phyloP scores from a whole-genome alignment of 2,888 invertebrate species.

The Philonicus albiceps region DNA sequence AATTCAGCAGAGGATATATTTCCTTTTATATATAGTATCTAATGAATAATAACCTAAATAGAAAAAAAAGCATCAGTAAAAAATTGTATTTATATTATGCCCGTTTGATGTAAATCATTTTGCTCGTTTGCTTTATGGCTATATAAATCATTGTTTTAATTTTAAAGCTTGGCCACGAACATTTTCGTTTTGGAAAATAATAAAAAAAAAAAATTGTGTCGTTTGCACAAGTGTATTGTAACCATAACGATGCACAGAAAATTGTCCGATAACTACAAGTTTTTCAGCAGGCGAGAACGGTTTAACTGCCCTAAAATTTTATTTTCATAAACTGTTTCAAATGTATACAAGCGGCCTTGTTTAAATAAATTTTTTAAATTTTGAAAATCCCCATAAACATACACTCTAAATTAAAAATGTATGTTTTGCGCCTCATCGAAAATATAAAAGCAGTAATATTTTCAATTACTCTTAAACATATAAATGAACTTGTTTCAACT shows the following conservation, averaged over 20 bases:
- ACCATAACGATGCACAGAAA: no score
- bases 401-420: neutral
- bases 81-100: no score
- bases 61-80: no score
- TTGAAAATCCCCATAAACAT: neutral
- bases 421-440: neutral
- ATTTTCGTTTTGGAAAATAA: neutral
- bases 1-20: no score
- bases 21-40: no score
- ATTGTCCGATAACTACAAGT: neutral
- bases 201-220: neutral
- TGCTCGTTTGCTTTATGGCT: no score
- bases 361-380: neutral
- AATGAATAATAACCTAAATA: no score
- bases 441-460: neutral
- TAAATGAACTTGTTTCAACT: constrained; percentile 52
- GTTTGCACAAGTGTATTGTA: neutral
- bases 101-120: no score
- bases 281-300: neutral
- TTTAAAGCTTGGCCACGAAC: neutral
- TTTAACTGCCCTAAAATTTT: neutral
- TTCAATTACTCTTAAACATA: neutral
- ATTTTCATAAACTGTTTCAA: neutral
- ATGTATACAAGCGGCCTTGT: neutral
- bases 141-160: no score